Evolutionary conservation across 2,113 vertebrate genomes (phyloP), one percentile per base, ranked within the genome.

Genomic region (Salvelinus sp.): DNA sequence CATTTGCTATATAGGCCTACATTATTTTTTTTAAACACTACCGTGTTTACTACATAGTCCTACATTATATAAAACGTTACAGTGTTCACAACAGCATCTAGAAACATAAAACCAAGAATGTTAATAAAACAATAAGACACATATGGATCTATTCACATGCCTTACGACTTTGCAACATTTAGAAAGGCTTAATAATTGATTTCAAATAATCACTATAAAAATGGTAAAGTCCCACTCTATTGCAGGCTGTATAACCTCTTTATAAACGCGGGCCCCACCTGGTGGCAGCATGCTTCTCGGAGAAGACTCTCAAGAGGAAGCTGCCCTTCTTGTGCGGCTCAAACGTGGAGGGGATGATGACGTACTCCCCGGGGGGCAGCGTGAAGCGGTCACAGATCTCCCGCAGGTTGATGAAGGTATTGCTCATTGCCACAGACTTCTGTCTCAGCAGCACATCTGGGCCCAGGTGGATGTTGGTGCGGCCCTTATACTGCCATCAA

Each of bases 281-380:
- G 13, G 91, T 82, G 54, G 79, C 74, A 5, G 93, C 90, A 2
- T 88, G 75, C 79, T 96, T 96, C 90, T 97, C 94, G 0, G 95
- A 91, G 87, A 98, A 98, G 75, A 98, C 90, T 12, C 95, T 85
- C 54, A 98, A 90, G 80, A 95, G 75, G 83, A 98, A 97, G 77
- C 90, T 92, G 38, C 94, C 93, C 0, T 94, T 93, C 90, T 91
- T 92, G 83, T 95, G 95, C 67, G 96, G 94, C 16, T 94, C 62
- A 0, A 96, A 97, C 16, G 96, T 97, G 18, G 95, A 96, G 0
- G 96, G 96, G 28, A 96, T 83, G 1, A 97, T 91, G 78, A 92
- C 86, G 13, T 97, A 97, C 54, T 95, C 93, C 30, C 96, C 96
- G 0, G 82, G 91, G 1, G 95, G 93, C 60, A 98, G 88, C 14